Base-by-base conservation (phyloP, 1,140 invertebrate species). In the Drosophila athabasca region DNA sequence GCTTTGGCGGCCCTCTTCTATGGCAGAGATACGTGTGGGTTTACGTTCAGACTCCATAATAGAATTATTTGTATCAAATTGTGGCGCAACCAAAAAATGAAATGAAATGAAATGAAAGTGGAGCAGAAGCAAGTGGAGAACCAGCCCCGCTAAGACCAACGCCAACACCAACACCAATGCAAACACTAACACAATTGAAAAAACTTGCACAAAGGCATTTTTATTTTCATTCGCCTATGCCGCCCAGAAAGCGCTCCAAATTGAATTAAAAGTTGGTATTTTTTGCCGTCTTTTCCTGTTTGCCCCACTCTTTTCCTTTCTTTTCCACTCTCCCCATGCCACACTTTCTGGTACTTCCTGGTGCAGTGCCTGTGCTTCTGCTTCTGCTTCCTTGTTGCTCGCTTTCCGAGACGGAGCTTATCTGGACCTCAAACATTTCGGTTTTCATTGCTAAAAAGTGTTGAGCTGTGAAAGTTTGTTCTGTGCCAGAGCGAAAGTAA, bases 61-160 rank as follows among this genome's bases (percentile, higher is more conserved):
- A 53, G 70, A 84, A 82, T 82, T 84, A 84, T 82, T 75, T 82
- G 80, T 82, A 82, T 82, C 72, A 84, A 82, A 83, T 83, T 85
- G 71, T 85, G 81, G 76, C 59, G 50, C 70, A 68, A 73, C 68
- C 59, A 57, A 69, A 45, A 50, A 61, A 61, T 29, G 35, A 59
- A 64, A 58, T 67, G 41, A 82, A 76, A 83, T 65, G 41, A 82
- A 76, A 83, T 65, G 55, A 61, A 80, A 84, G 83, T 80, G 67
- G 51, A 65, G 72, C 62, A 74, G 39, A 9, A 15, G 13, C 24
- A 29, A 24, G 15, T 17, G 24, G 22, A 19, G 13, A 5, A 0
- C 24, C 24, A 26, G 24, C 24, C 24, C 24, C 24, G 4, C 24
- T 26, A 26, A 26, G 13, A 26, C 26, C 60, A 29, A 24, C n/a